Evolutionary conservation across 2,888 invertebrate species (phyloP), one percentile per base, ranked within the genome.

Genomic region (Phaonia tiefii): DNA sequence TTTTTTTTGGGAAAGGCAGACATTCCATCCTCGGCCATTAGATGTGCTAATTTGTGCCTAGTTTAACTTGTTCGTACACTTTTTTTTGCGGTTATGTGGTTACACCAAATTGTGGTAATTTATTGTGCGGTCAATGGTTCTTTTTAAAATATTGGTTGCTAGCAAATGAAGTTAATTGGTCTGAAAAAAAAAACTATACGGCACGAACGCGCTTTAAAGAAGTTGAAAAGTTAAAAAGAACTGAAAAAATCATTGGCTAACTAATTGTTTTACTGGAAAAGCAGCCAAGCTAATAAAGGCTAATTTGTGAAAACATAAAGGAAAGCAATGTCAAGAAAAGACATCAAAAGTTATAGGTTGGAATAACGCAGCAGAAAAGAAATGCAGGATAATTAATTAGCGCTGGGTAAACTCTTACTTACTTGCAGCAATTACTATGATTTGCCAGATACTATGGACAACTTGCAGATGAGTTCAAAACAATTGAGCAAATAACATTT

Each of bases 141-240:
- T 49, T 54, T 11, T 7, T 67, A 71, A 78, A 80, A 22, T 71
- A 39, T 22, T 56, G 1, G 42, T 26, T 60, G 60, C 75, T 51
- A 31, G 58, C 63, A 72, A 75, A 69, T 65, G 60, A 44, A 46
- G 26, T 76, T 75, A 80, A 80, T 75, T 80, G 69, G 69, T 54
- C 75, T 10, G 63, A 72, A 17, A n/a, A 5, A 75, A 63, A 63
- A 42, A 67, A 39, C 26, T n/a, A 10, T 15, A 15, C 13, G 49
- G 70, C 20, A 42, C 20, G 44, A 70, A 65, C 46, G 44, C 44
- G 54, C 1, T 1, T n/a, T 20, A 17, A 60, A 31, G 37, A 31
- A 63, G 63, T 13, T 1, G 20, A 17, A 37, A 65, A 20, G 37
- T 56, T 60, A n/a, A 67, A 39, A 17, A 58, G 25, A 39, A 13